Evolutionary conservation across 2,888 invertebrate species (phyloP), one percentile per base, ranked within the genome.

Genomic region (Chrysina gloriosa): DNA sequence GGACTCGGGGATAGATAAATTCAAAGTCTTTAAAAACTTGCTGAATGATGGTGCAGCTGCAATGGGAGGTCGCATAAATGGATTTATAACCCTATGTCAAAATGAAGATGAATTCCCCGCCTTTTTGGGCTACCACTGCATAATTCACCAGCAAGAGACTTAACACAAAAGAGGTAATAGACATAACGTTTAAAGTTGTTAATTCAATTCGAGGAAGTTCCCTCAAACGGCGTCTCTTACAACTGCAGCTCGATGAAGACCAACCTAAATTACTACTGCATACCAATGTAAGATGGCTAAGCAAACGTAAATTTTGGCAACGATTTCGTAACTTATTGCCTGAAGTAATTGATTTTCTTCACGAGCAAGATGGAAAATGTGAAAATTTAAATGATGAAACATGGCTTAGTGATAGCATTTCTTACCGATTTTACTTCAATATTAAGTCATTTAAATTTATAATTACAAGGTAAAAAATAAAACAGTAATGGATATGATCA

Each of bases 121-220:
- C 14, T 66, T 70, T 69, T 58, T 69, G 68, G 61, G 66, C 31
- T 52, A 64, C 56, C 65, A 68, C 47, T 68, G 58, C 58, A 71
- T 71, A 39, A 69, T 71, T 69, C 66, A 69, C 66, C 70, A 61
- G 54, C 63, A 65, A 71, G 48, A 68, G 54, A 56, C 19, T 67
- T 48, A 45, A 64, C 16, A 63, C 64, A 64, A 64, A 70, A 39
- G 25, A 69, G 7, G 52, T 69, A 71, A 69, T 65, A 63, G 66
- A 68, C 39, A 66, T 66, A 45, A 54, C 68, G 45, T 70, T 68
- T 50, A 68, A 68, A 70, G 68, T 71, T 70, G 68, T 70, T 68
- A 71, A 70, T 65, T 70, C 65, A 1, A 71, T 71, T 68, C 65
- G 70, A 45, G 65, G 68, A 65, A 70, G 58, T 66, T 66, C 63